Evolutionary conservation across 2,888 invertebrate species (phyloP).

Genomic region (Cryptus armator): DNA sequence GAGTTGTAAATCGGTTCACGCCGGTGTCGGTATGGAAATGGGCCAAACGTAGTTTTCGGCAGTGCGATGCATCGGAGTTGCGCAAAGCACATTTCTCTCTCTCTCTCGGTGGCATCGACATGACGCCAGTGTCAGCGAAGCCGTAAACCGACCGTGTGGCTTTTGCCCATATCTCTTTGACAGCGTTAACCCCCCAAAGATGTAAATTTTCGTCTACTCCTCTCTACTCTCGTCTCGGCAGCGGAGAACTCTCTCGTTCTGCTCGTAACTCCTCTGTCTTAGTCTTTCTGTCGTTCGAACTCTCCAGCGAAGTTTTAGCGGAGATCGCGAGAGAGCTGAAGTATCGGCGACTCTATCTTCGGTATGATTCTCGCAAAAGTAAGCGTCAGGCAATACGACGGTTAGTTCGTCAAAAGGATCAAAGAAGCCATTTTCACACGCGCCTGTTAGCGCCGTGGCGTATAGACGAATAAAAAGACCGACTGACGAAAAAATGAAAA

Average conservation of each 20-base stretch:
- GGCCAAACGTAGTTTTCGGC: slow-evolving; percentile 68
- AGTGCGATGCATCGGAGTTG: neutral
- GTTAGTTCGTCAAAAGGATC: slow-evolving; percentile 66
- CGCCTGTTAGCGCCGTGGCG: slow-evolving; percentile 61
- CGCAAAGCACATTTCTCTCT: slow-evolving; percentile 1
- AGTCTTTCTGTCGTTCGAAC: slow-evolving; percentile 12
- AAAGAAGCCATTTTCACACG: slow-evolving; percentile 60
- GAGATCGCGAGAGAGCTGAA: neutral
- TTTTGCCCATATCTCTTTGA: slow-evolving; percentile 59
- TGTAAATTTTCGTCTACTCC: slow-evolving; percentile 61
- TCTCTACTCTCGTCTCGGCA: slow-evolving; percentile 26
- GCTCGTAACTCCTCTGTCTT: slow-evolving; percentile 49
- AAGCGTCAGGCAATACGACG: slow-evolving; percentile 15
- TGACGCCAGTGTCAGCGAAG: slow-evolving; percentile 68
- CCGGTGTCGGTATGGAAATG: slow-evolving; percentile 59
- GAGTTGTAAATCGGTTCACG: slow-evolving; percentile 66
- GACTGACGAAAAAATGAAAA: neutral
- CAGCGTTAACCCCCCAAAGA: slow-evolving; percentile 64
- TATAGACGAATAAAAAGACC: slow-evolving; percentile 38
- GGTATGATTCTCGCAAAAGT: no score
- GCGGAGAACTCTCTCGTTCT: slow-evolving; percentile 55
- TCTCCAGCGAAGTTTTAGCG: slow-evolving; percentile 26
- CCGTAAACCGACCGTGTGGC: slow-evolving; percentile 68
- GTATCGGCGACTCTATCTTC: slow-evolving; percentile 27
- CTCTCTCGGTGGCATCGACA: slow-evolving; percentile 33